Evolutionary conservation across 2,797 vertebrate species (phyloP), one percentile per base, ranked within the genome.

Genomic region (Cygnus olor): DNA sequence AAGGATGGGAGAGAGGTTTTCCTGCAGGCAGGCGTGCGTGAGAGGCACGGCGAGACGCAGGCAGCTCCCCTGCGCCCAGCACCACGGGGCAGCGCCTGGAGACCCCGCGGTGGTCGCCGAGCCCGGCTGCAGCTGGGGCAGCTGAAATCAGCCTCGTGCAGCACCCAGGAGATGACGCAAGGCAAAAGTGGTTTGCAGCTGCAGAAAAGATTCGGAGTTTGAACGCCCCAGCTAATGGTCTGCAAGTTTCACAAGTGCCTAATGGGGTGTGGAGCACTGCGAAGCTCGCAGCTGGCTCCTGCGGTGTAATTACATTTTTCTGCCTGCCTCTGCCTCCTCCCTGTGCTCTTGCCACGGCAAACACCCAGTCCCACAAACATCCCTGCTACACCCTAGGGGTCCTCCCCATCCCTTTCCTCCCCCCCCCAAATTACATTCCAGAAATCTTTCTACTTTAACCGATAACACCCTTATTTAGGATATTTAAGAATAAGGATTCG

Each of bases 31-130:
- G 16, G 19, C 1, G 2, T 7, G 14, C 11, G 51, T 13, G 58
- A 60, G 76, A 49, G 20, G 40, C 64, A 54, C 1, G 1, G 57
- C 17, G 44, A 58, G 51, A 16, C 36, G 64, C 80, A 70, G 44
- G 4, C 40, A 60, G 65, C 78, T 77, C n/a, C 49, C 20, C 61
- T 44, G n/a, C 42, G 34, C 27, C 21, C 44, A 45, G 27, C 28
- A 14, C 21, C 0, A 18, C 14, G 12, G 24, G 47, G 68, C 34
- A 32, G 71, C 18, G n/a, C 57, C 28, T 36, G 73, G 45, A 54
- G 34, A 25, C 2, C 1, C 13, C 5, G 2, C 1, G 2, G 51
- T 8, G 21, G 30, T 72, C 10, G 0, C 38, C 1, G 4, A 25
- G 22, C 24, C 49, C 24, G 8, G 49, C 24, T 25, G 22, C 53